Evolutionary conservation across 2,797 vertebrate species (phyloP), one percentile per base, ranked within the genome.

Genomic region (Enteromius treurensis): DNA sequence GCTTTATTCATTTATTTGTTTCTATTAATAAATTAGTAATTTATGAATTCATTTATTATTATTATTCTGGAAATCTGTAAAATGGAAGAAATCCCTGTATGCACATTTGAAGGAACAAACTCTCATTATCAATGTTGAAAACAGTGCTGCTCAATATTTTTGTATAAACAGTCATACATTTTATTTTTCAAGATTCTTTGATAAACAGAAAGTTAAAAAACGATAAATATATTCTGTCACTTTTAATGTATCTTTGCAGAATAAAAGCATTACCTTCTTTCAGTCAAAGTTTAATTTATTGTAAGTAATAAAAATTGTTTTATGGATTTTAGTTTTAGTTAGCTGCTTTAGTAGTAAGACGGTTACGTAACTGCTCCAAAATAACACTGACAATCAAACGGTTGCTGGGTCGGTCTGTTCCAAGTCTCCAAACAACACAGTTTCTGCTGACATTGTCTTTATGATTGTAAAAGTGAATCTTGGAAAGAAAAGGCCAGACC

Each of bases 341-440:
- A 13, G n/a, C 55, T 58, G 3, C 21, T 55, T 55, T 55, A 55
- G 21, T n/a, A 55, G 0, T 55, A n/a, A 10, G 53, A 55, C n/a
- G n/a, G 10, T 26, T 3, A 75, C 19, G 7, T 51, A 51, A 80
- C 68, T 70, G 55, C 37, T 49, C 34, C n/a, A 45, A 62, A 82
- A 71, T 78, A 19, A 70, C 69, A 64, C 14, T 4, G 51, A 10
- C 34, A 81, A 58, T 58, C 37, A 26, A 47, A 79, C 47, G 84
- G 88, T 88, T 58, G 75, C 76, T 85, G 77, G 10, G 51, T 78
- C n/a, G 19, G 62, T 65, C 15, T 64, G 58, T 40, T 81, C 42
- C 42, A 65, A 62, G 42, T 74, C 80, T 65, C 80, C 69, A 53
- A 75, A 65, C 70, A 81, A 53, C 32, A 49, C 7, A 37, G 74